Evolutionary conservation across 2,888 invertebrate species (phyloP).

Genomic region (Meliscaeva auricollis): DNA sequence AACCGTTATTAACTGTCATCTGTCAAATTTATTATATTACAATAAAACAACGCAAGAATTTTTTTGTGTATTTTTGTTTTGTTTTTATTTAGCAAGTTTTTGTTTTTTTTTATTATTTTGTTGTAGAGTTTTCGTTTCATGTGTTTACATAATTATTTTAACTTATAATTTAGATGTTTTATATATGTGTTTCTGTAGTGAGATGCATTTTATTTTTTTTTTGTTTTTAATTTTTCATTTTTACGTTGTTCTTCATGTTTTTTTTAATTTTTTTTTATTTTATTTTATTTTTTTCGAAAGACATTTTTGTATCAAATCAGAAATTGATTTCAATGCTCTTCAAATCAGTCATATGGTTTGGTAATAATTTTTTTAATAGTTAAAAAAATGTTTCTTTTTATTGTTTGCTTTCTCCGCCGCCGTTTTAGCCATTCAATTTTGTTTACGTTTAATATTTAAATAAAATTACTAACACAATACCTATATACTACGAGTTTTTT

Average conservation of each 20-base stretch:
- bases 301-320: constrained; percentile 56
- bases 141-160: constrained; percentile 59
- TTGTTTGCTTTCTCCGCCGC: constrained; percentile 28
- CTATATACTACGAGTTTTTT: constrained; percentile 67
- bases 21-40: not conserved
- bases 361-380: constrained; percentile 41
- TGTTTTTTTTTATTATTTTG: constrained; percentile 27
- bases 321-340: constrained; percentile 68
- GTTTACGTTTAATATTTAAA: constrained; percentile 53
- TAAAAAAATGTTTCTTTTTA: constrained; percentile 61
- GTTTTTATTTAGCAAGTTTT: constrained; percentile 68
- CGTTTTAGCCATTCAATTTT: constrained; percentile 40
- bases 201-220: constrained; percentile 26
- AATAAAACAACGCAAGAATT: constrained; percentile 57
- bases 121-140: constrained; percentile 45
- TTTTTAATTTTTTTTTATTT: constrained; percentile 15
- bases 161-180: constrained; percentile 68
- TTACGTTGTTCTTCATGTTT: constrained; percentile 24
- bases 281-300: constrained; percentile 50
- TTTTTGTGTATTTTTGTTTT: constrained; percentile 48
- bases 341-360: constrained; percentile 70
- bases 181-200: constrained; percentile 37
- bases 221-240: too few species aligned
- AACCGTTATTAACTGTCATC: not conserved
- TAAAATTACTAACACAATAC: constrained; percentile 76